phyloP scores from a whole-genome alignment of 2,113 vertebrate genomes.

The Antennarius striatus region DNA sequence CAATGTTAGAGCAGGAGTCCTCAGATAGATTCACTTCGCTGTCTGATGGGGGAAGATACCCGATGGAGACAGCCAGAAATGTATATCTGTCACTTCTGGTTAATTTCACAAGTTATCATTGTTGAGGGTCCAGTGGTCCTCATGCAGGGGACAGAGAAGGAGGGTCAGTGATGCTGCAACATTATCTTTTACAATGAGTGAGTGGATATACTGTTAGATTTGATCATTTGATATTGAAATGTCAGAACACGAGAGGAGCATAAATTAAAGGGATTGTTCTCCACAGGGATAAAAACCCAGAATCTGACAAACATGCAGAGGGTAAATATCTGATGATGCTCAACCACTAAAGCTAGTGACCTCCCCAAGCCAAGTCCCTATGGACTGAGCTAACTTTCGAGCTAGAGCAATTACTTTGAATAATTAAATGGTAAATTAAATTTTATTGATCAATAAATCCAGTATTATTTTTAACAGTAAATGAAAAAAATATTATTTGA shows the following conservation, averaged over 20 bases:
- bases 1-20: neutral
- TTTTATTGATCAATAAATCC: too few species aligned
- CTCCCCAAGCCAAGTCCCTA: too few species aligned
- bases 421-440: too few species aligned
- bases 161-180: slow-evolving; percentile 27
- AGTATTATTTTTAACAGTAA: too few species aligned
- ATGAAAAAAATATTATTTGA: too few species aligned
- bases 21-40: slow-evolving; percentile 70
- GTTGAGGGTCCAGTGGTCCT: slow-evolving; percentile 61
- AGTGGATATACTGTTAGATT: slow-evolving; percentile 30
- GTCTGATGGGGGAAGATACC: slow-evolving; percentile 72
- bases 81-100: slow-evolving; percentile 73
- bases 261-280: slow-evolving; percentile 15
- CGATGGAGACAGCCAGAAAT: slow-evolving; percentile 72
- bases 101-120: slow-evolving; percentile 67
- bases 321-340: too few species aligned
- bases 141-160: slow-evolving; percentile 46
- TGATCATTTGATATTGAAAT: slow-evolving; percentile 49
- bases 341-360: too few species aligned
- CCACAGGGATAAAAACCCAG: neutral
- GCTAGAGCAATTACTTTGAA: too few species aligned
- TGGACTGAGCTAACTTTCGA: too few species aligned
- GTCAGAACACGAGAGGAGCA: slow-evolving; percentile 33
- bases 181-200: slow-evolving; percentile 45
- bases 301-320: too few species aligned